Base-by-base conservation (phyloP, 2,888 invertebrate species). In the Amaurobius ferox region DNA sequence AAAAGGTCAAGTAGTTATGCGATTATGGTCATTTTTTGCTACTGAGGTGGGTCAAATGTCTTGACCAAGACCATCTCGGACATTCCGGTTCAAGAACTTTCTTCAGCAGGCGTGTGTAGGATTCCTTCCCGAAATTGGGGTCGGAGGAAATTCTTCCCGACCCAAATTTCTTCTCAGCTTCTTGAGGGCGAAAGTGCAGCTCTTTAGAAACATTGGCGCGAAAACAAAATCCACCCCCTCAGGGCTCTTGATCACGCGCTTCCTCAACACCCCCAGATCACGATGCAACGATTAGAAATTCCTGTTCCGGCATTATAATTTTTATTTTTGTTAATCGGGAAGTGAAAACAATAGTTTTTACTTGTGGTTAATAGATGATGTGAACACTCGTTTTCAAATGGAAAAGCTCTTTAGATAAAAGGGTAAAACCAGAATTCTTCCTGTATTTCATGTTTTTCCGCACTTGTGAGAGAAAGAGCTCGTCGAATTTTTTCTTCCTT, bases 181-280 rank as follows among this genome's bases (percentile, higher is more conserved):
- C 55, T 55, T 55, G 23, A 55, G 55, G 55, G 55, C 55, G 55
- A 55, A 55, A 55, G 55, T 55, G 55, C 23, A 23, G 6, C 16
- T 2, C 16, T 3, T 55, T 23, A 7, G 55, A 23, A 6, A 55
- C n/a, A 16, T 2, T 44, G 6, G 44, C 2, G 16, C 6, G 23
- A 55, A 55, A 55, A 23, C 1, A 55, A 23, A 55, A 16, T 2
- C 16, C 6, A 23, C 19, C 23, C 19, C 55, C 55, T 55, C 3
- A 5, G 23, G 55, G 55, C 55, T 55, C 2, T 16, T 5, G 5
- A 5, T 7, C 1, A n/a, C 23, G 1, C 7, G 2, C 23, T 55
- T 55, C 55, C 55, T 55, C 55, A 55, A 55, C 55, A 55, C 55
- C 55, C 16, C 23, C 55, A 55, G 23, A 55, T 55, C 55, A 55